Evolutionary conservation across 2,797 vertebrate species (phyloP).

Genomic region (Okamejei kenojei): DNA sequence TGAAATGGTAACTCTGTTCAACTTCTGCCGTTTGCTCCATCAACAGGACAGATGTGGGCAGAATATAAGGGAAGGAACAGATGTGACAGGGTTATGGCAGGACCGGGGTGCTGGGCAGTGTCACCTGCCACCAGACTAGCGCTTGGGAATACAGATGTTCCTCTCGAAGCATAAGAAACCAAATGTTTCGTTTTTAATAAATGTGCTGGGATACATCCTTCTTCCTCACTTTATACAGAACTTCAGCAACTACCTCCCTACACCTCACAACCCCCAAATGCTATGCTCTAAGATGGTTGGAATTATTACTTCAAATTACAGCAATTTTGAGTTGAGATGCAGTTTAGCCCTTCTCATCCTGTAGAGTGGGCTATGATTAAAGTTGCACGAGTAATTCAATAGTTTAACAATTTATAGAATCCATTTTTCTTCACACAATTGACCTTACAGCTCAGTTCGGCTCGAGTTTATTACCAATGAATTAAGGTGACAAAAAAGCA

Average conservation of each 20-base stretch:
- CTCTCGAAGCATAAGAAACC: not conserved
- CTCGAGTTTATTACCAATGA: not conserved
- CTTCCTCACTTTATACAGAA: not conserved
- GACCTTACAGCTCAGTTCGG: not conserved
- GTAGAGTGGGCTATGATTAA: too few species aligned
- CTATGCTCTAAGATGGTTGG: too few species aligned
- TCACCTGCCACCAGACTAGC: not conserved
- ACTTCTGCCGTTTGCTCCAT: too few species aligned
- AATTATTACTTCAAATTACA: too few species aligned
- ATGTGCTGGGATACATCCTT: not conserved
- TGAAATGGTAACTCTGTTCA: too few species aligned
- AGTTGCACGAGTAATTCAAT: not conserved
- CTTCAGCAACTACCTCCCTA: not conserved
- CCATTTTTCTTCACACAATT: not conserved
- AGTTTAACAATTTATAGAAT: not conserved
- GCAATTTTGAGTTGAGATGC: too few species aligned
- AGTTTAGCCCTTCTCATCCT: too few species aligned
- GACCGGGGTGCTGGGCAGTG: too few species aligned
- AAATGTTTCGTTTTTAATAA: not conserved
- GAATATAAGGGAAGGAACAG: too few species aligned
- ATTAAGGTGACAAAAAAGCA: not conserved
- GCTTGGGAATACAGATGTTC: not conserved
- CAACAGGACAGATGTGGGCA: too few species aligned
- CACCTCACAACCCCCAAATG: too few species aligned
- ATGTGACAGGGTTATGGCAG: too few species aligned